A percentile compares a stretch with the other conserved stretches of the same genome.
These are phyloP conservation scores for Limnephilus lunatus DNA, from an alignment of 2,888 invertebrate genomes.

Conservation along the genomic window DNA sequence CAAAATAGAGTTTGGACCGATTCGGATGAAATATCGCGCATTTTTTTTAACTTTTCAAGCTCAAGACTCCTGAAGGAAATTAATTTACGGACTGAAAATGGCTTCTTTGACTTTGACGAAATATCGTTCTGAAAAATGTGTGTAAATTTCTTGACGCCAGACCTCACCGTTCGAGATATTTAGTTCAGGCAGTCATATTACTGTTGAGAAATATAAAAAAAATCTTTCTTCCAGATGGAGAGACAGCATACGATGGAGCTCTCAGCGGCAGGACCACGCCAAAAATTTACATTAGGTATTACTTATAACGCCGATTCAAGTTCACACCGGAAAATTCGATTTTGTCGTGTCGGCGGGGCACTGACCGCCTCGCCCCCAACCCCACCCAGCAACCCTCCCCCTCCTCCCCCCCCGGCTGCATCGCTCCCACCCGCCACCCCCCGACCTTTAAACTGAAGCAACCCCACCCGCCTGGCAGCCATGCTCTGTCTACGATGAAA, in stretches of 20 bases:
- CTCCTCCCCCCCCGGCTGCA: constrained; percentile 10
- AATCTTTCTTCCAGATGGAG: neutral
- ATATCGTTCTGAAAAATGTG: neutral
- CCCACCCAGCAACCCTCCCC: neutral
- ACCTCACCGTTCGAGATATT: neutral
- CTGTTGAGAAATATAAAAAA: no score
- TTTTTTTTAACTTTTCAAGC: no score
- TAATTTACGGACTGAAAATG: neutral
- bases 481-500: neutral
- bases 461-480: neutral
- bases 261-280: neutral
- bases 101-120: no score
- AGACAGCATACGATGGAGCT: no score
- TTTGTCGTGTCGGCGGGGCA: constrained; percentile 33
- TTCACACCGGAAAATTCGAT: constrained; percentile 23
- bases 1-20: no score
- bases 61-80: neutral
- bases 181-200: no score
- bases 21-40: no score
- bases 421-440: constrained; percentile 14
- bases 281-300: neutral
- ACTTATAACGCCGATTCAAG: neutral
- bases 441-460: neutral
- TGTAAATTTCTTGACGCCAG: neutral
- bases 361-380: constrained; percentile 24